Evolutionary conservation across 2,113 vertebrate genomes (phyloP).

Genomic region (Catharus bicknelli): DNA sequence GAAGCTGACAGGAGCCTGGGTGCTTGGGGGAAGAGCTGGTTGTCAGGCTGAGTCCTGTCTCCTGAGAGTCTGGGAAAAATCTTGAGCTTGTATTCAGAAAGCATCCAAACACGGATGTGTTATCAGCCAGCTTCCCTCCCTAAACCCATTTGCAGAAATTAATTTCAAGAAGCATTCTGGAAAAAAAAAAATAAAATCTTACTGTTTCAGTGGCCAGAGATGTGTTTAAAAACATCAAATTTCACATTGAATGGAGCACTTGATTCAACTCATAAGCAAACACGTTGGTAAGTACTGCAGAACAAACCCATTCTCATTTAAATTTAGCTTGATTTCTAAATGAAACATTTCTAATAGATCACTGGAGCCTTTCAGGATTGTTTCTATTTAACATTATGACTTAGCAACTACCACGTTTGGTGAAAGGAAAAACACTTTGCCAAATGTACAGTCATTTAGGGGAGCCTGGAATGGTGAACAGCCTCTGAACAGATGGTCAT

Average conservation of each 20-base stretch:
- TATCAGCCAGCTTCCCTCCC: not conserved
- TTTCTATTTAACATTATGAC: conserved; percentile 23
- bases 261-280: not conserved
- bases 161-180: not conserved
- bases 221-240: not conserved
- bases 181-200: not conserved
- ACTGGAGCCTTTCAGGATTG: conserved; percentile 12
- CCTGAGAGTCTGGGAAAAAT: not conserved
- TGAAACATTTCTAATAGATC: conserved; percentile 31
- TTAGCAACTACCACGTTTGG: not conserved
- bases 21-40: not conserved
- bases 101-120: not conserved
- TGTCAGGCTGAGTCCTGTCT: not conserved
- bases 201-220: not conserved
- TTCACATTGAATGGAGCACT: not conserved
- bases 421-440: not conserved
- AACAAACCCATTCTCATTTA: conserved; percentile 22
- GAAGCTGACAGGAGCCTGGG: not conserved
- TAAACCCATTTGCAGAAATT: not conserved
- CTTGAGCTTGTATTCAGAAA: not conserved
- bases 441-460: not conserved
- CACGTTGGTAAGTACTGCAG: not conserved
- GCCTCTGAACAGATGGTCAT: not conserved
- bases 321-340: conserved; percentile 41
- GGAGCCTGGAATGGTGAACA: not conserved